Base-by-base conservation (phyloP, 2,888 invertebrate genomes). In the Drosophila kanekoi region DNA sequence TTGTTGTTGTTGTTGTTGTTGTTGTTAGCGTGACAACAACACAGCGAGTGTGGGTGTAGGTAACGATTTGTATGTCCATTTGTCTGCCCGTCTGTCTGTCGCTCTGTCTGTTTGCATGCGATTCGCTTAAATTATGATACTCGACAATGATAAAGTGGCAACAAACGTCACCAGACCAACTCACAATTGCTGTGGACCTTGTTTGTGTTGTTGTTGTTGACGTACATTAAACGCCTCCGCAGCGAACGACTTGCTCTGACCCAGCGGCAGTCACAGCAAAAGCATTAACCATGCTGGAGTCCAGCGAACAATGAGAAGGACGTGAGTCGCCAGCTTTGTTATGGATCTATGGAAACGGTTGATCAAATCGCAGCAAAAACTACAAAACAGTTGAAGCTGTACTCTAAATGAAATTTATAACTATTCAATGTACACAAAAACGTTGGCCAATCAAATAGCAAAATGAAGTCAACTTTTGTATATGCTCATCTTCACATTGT, bases 91-190 rank as follows among this genome's bases (percentile, higher is more conserved):
- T 43, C 35, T 40, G 45, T 32, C 45, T 45, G 47, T 18, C 40
- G 8, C 28, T 28, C 28, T 57, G 74, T 44, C 48, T 41, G 45
- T 35, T 64, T 66, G 79, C 58, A 72, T 79, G 72, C 63, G 64
- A 79, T 77, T 89, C 87, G 72, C 73, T 73, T 86, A 85, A 86
- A 82, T 88, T 86, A 89, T 89, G 86, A 89, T 88, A 71, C 86
- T 72, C 72, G 72, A 67, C 59, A 69, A 81, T 86, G 86, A 86
- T 89, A 87, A 86, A 86, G 87, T 79, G 88, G 66, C 89, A 74
- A 85, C 89, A 87, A 85, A 80, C 65, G 89, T 80, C 87, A 72
- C 49, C 79, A 71, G 69, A 54, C 72, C 67, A 72, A 45, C 59
- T 62, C 61, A 45, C 64, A 66, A 66, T 79, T 74, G 83, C 77